Percentiles rank a stretch among this genome's conserved stretches.
Conservation (phyloP, 2,888 invertebrate species). For the Plebejus anna region DNA sequence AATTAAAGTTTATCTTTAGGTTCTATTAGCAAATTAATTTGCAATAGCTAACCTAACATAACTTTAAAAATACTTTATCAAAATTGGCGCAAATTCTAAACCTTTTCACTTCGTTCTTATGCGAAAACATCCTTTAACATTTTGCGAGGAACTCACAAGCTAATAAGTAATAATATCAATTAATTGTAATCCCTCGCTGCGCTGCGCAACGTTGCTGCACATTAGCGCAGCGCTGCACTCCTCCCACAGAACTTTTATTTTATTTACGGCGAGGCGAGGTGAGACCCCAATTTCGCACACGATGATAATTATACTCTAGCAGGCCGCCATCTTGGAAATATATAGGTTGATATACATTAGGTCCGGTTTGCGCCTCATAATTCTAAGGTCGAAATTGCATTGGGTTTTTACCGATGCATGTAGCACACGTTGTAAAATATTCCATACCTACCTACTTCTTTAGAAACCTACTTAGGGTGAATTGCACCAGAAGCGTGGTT, state of each 20-base stretch:
- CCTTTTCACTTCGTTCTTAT: background rate
- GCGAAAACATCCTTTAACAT: background rate
- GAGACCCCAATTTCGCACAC: constrained; percentile 79
- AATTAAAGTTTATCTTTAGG: background rate
- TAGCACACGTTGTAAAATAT: background rate
- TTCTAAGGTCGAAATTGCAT: constrained; percentile 1
- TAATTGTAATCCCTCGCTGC: constrained; percentile 43
- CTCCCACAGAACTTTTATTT: constrained; percentile 75
- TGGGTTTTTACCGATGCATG: background rate
- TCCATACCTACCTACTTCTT: background rate
- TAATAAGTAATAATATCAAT: constrained; percentile 38
- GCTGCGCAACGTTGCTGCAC: constrained; percentile 58
- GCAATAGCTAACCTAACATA: too few species aligned
- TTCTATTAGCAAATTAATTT: background rate
- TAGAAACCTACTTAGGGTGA: background rate
- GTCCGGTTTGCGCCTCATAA: constrained; percentile 23
- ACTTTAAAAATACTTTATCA: too few species aligned
- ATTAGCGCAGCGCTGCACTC: constrained; percentile 67
- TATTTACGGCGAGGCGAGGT: constrained; percentile 75
- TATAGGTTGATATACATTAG: constrained; percentile 25
- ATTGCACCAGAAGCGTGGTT: too few species aligned
- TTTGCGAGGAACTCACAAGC: constrained; percentile 34
- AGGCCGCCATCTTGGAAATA: constrained; percentile 64
- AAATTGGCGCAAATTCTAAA: too few species aligned
- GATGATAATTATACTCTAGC: constrained; percentile 76